These are phyloP conservation scores for Lamproptera curius DNA, from an alignment of 2,888 invertebrate genomes.

Conservation along the genomic window DNA sequence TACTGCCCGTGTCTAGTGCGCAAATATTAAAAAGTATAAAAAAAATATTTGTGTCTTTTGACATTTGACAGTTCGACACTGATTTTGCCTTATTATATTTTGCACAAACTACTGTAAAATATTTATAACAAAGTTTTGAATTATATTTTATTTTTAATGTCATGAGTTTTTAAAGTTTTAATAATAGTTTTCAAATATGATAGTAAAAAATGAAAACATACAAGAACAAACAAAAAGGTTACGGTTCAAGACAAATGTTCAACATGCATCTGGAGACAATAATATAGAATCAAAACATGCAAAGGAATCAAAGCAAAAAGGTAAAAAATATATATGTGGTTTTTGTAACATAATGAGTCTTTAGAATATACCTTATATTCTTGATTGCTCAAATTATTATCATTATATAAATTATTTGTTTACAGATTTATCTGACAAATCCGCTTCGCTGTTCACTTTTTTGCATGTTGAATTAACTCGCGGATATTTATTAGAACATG, in stretches of 20 bases:
- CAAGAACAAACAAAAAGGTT: conserved; percentile 67
- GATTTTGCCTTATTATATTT: background rate
- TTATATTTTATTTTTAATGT: conserved; percentile 19
- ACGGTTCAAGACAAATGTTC: conserved; percentile 63
- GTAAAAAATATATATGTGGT: too few relatives aligned
- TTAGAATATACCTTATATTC: too few relatives aligned
- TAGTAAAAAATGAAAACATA: conserved; percentile 57
- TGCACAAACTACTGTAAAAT: background rate
- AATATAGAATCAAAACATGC: conserved; percentile 45
- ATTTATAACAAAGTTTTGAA: conserved; percentile 15
- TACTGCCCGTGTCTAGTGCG: too few relatives aligned
- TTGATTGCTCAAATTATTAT: too few relatives aligned
- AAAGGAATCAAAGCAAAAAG: conserved; percentile 54
- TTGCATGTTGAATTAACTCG: conserved; percentile 92
- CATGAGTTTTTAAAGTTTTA: conserved; percentile 18
- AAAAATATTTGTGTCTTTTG: conserved; percentile 8
- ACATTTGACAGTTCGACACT: background rate
- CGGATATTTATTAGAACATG: conserved; percentile 96
- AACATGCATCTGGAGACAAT: conserved; percentile 51
- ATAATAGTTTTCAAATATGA: conserved; percentile 37
- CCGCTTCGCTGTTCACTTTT: conserved; percentile 81
- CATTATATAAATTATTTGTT: conserved; percentile 18
- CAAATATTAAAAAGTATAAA: background rate
- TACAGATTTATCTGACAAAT: conserved; percentile 56
- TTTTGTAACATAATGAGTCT: too few relatives aligned